Conservation (phyloP, 2,797 vertebrate genomes). For the Etheostoma nigrum region DNA sequence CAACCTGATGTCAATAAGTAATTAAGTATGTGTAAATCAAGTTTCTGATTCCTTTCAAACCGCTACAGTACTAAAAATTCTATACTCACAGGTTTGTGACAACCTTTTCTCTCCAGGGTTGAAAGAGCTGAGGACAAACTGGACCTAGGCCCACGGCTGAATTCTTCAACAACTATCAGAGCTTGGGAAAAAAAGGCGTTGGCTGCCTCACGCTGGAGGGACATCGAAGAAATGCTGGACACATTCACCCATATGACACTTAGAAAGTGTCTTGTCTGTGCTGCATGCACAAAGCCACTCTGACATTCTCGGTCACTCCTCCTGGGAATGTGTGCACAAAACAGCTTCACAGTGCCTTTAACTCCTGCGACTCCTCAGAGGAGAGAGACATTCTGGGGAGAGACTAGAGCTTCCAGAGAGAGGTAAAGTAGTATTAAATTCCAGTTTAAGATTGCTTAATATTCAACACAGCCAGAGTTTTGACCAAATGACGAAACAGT, state of each 20-base stretch:
- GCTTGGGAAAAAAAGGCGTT: slow-evolving; percentile 1
- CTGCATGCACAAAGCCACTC: slow-evolving; percentile 56
- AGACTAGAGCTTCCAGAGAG: neutral
- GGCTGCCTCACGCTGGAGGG: neutral
- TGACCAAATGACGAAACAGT: neutral
- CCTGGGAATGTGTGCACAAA: slow-evolving; percentile 63
- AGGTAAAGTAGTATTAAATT: neutral
- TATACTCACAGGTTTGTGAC: slow-evolving; percentile 68
- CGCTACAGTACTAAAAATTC: slow-evolving; percentile 10
- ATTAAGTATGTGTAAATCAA: slow-evolving; percentile 9
- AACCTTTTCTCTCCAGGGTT: slow-evolving; percentile 26
- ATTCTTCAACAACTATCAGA: slow-evolving; percentile 26
- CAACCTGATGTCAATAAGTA: slow-evolving; percentile 47
- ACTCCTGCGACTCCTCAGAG: slow-evolving; percentile 61
- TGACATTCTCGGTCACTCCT: slow-evolving; percentile 72
- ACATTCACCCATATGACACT: slow-evolving; percentile 25
- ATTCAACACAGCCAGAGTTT: neutral
- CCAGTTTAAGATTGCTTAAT: neutral
- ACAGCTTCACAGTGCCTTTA: slow-evolving; percentile 71
- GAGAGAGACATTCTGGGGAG: neutral
- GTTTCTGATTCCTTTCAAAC: neutral
- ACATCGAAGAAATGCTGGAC: slow-evolving; percentile 29
- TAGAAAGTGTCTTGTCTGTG: slow-evolving; percentile 23
- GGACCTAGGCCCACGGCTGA: slow-evolving; percentile 9
- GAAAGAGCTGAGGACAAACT: slow-evolving; percentile 26